Base-by-base conservation (phyloP, 2,113 vertebrate genomes). In the Prietella phreatophila region DNA sequence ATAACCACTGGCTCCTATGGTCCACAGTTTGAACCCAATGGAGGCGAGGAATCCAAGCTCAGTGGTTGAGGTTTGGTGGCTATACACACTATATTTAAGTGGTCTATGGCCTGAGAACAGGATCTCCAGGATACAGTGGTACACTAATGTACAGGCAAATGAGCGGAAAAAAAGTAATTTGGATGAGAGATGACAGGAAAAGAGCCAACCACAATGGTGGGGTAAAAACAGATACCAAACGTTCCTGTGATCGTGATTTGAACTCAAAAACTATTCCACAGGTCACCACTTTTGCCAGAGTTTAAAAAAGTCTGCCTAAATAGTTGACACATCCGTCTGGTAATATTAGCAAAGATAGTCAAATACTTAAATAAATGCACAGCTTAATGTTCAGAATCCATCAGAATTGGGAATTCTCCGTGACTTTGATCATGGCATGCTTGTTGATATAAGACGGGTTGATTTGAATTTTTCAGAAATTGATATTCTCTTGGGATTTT, bases 51-150 rank as follows among this genome's bases (percentile, higher is more conserved):
- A 79, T 42, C 78, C 82, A 55, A 80, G 20, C 4, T 56, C 50
- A 69, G 69, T 33, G 71, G 83, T 58, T 75, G 65, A 61, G 80
- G 79, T 71, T 82, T 56, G 80, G 22, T 83, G 83, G 86, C 80
- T 33, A 69, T 39, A 50, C n/a, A 10, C 63, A 87, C n/a, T 76
- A 8, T 67, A 73, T 87, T 56, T 82, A 79, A 80, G 63, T 50
- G 53, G 80, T 60, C 67, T 82, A 73, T 60, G 86, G 61, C 56
- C 55, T 75, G 27, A 58, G n/a, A 53, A 20, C 33, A 60, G 27
- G 20, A 63, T 78, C 60, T 50, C 15, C 82, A 84, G 63, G 69
- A 79, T 86, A 50, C 39, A 65, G 73, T 22, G 58, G 71, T 33
- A 33, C 5, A 22, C 55, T 63, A 65, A 76, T n/a, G 20, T 83